Conservation (phyloP, 1,140 invertebrate species). For the Archivesica marissinica region DNA sequence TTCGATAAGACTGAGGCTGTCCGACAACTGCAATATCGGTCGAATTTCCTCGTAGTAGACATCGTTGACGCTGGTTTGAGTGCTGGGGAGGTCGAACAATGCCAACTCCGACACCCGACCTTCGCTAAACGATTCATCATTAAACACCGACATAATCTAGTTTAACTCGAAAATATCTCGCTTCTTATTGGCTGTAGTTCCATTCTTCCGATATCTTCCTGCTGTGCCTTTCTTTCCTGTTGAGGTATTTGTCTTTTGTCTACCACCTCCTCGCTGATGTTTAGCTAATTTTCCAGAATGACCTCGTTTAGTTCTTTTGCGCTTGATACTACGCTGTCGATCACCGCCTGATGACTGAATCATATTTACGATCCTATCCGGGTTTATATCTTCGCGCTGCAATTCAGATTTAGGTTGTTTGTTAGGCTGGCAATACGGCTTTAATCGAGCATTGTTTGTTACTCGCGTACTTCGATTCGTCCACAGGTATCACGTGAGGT, state of each 20-base stretch:
- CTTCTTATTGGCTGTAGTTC: too few relatives aligned
- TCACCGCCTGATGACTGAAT: slow-evolving; percentile 19
- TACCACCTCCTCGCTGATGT: too few relatives aligned
- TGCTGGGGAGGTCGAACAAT: slow-evolving; percentile 52
- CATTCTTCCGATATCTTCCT: too few relatives aligned
- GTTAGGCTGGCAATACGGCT: slow-evolving; percentile 50
- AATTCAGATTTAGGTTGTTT: slow-evolving; percentile 55
- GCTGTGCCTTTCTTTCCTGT: too few relatives aligned
- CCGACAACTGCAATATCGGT: slow-evolving; percentile 19
- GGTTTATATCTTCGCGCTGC: slow-evolving; percentile 44
- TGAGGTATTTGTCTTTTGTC: too few relatives aligned
- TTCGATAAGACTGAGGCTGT: not conserved
- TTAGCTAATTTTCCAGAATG: too few relatives aligned
- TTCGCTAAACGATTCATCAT: slow-evolving; percentile 5
- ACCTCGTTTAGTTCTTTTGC: not conserved
- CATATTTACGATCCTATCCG: not conserved
- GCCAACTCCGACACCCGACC: too few relatives aligned
- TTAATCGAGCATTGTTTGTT: slow-evolving; percentile 24
- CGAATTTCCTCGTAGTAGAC: slow-evolving; percentile 56
- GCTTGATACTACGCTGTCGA: not conserved
- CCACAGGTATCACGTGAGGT: slow-evolving; percentile 18
- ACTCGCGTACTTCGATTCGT: not conserved
- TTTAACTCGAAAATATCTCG: not conserved
- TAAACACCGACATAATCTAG: slow-evolving; percentile 40
- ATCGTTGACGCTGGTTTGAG: slow-evolving; percentile 46